Evolutionary conservation across 2,113 vertebrate genomes (phyloP).

Genomic region (Amazona guildingii): DNA sequence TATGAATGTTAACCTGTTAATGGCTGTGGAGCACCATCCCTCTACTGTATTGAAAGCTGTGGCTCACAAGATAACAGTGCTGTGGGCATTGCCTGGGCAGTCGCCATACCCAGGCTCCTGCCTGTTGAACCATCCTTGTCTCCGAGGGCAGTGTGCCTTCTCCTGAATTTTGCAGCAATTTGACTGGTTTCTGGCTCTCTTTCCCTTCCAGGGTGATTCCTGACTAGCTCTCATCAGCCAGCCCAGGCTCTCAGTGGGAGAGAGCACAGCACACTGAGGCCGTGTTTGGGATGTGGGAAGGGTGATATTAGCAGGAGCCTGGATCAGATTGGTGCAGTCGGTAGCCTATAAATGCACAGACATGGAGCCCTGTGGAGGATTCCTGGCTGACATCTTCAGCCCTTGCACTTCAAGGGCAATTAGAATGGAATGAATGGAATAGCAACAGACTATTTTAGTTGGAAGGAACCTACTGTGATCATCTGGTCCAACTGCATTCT

Average conservation of each 20-base stretch:
- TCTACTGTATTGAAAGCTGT: neutral
- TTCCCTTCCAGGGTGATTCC: neutral
- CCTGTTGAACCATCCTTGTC: neutral
- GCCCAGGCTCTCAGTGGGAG: neutral
- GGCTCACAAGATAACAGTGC: neutral
- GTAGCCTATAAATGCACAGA: neutral
- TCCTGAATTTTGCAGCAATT: neutral
- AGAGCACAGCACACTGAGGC: neutral
- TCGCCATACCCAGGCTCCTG: neutral
- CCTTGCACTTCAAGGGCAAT: neutral
- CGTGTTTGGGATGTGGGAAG: neutral
- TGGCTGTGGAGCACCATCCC: neutral
- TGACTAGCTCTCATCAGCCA: neutral
- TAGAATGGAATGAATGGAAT: neutral
- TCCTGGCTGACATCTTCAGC: neutral
- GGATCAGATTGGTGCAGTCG: neutral
- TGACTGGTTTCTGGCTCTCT: neutral
- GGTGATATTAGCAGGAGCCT: neutral
- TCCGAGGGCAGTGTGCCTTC: neutral
- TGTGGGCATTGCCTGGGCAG: neutral
- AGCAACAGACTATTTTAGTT: neutral
- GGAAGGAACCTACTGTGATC: neutral
- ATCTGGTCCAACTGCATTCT: neutral
- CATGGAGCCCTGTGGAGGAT: accelerated
- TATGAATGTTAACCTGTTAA: neutral